These are phyloP conservation scores for Spisula subtruncata DNA, from an alignment of 2,888 invertebrate species.

Conservation along the genomic window DNA sequence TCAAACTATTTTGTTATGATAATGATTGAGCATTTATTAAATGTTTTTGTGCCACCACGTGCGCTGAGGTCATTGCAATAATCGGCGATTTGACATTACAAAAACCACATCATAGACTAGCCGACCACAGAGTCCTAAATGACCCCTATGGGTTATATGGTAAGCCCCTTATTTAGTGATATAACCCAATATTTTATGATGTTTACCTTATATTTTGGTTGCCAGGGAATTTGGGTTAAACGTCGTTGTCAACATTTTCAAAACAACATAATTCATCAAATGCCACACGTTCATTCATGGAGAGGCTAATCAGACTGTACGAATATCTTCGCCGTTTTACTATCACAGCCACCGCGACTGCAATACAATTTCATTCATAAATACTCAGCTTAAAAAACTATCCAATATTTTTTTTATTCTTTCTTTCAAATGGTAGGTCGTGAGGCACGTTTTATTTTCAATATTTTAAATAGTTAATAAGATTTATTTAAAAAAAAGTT, in stretches of 20 bases:
- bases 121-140: slow-evolving; percentile 22
- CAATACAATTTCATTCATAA: no score
- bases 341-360: no score
- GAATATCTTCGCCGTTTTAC: no score
- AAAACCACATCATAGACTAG: slow-evolving; percentile 28
- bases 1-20: neutral
- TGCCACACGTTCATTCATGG: no score
- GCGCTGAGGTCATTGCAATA: slow-evolving; percentile 21
- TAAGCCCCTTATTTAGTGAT: slow-evolving; percentile 2
- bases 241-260: slow-evolving; percentile 14
- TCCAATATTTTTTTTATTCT: no score
- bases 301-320: no score
- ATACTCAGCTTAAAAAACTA: no score
- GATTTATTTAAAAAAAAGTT: no score
- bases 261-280: no score
- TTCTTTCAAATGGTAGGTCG: no score
- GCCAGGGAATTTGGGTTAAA: neutral
- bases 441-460: no score
- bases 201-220: neutral
- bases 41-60: neutral
- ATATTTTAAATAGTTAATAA: no score
- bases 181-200: neutral
- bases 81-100: neutral
- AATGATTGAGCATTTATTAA: neutral
- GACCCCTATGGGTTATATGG: slow-evolving; percentile 12